Percentiles rank a stretch among this genome's conserved stretches.
Evolutionary conservation across 2,113 vertebrate species (phyloP).

Genomic region (Lycaon pictus): DNA sequence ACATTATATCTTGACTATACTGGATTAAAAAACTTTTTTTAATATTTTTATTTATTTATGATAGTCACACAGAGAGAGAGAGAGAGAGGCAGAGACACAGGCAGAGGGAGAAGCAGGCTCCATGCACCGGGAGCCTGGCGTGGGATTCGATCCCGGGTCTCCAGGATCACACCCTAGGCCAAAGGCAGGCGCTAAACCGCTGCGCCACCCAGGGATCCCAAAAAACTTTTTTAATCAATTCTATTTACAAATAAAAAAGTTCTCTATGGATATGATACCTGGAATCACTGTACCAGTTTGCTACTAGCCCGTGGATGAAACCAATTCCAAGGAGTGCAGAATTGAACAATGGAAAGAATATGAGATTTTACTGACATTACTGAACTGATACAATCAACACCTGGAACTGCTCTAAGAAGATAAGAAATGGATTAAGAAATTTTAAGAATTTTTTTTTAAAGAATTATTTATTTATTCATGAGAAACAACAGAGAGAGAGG

Average conservation of each 20-base stretch:
- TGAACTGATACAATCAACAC: constrained; percentile 13
- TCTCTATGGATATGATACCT: neutral
- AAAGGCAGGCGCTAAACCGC: too few species aligned
- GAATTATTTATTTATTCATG: too few species aligned
- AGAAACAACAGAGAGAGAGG: too few species aligned
- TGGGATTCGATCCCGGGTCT: too few species aligned
- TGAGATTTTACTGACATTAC: constrained; percentile 24
- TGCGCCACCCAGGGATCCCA: neutral
- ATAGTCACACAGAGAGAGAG: too few species aligned
- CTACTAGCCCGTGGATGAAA: neutral
- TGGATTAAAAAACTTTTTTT: neutral
- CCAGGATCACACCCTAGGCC: too few species aligned
- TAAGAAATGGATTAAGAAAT: neutral
- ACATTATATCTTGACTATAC: neutral
- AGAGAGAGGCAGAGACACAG: too few species aligned
- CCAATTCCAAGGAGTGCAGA: neutral
- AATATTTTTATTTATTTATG: too few species aligned
- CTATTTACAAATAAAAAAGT: neutral
- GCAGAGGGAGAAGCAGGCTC: too few species aligned
- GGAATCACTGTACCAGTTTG: neutral
- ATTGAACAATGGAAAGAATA: neutral
- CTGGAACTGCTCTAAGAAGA: constrained; percentile 13
- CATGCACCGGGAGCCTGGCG: too few species aligned
- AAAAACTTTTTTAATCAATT: neutral
- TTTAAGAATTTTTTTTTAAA: too few species aligned